These are phyloP conservation scores for Acrocyrtus sp. DNA, from an alignment of 2,888 invertebrate genomes.

Conservation along the genomic window DNA sequence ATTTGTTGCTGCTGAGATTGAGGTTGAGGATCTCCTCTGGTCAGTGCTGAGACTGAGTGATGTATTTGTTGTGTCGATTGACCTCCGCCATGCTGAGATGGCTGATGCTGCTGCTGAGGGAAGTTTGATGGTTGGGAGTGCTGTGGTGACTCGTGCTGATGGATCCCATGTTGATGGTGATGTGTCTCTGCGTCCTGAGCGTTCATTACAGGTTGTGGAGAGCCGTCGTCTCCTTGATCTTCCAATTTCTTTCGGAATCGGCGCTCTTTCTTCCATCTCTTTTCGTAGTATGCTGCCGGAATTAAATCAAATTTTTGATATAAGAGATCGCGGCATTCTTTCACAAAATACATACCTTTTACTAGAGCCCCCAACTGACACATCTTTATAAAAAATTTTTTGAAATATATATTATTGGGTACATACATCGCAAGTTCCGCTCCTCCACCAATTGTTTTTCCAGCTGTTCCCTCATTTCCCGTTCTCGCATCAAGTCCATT, in stretches of 20 bases:
- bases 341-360: too few species aligned
- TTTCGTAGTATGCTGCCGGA: slow-evolving; percentile 88
- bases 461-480: slow-evolving; percentile 92
- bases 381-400: too few species aligned
- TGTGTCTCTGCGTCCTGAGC: slow-evolving; percentile 53
- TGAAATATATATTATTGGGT: slow-evolving; percentile 1
- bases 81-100: slow-evolving; percentile 37
- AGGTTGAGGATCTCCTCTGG: slow-evolving; percentile 44
- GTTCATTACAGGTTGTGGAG: slow-evolving; percentile 47
- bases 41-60: slow-evolving; percentile 48
- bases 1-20: slow-evolving; percentile 50
- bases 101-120: slow-evolving; percentile 52
- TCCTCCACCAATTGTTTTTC: slow-evolving; percentile 94
- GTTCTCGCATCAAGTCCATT: slow-evolving; percentile 92
- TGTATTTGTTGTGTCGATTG: slow-evolving; percentile 40
- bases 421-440: slow-evolving; percentile 94
- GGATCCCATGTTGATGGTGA: slow-evolving; percentile 44
- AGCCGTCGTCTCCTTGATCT: slow-evolving; percentile 55
- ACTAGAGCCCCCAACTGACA: too few species aligned
- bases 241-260: slow-evolving; percentile 88
- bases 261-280: slow-evolving; percentile 88
- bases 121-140: slow-evolving; percentile 46
- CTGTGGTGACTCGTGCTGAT: slow-evolving; percentile 39
- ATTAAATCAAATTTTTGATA: too few species aligned
- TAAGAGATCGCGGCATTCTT: too few species aligned